A percentile compares a stretch with the other conserved stretches of the same genome.
These are phyloP conservation scores for Archaeoteleia sp. DNA, from an alignment of 2,888 invertebrate species.

Conservation along the genomic window DNA sequence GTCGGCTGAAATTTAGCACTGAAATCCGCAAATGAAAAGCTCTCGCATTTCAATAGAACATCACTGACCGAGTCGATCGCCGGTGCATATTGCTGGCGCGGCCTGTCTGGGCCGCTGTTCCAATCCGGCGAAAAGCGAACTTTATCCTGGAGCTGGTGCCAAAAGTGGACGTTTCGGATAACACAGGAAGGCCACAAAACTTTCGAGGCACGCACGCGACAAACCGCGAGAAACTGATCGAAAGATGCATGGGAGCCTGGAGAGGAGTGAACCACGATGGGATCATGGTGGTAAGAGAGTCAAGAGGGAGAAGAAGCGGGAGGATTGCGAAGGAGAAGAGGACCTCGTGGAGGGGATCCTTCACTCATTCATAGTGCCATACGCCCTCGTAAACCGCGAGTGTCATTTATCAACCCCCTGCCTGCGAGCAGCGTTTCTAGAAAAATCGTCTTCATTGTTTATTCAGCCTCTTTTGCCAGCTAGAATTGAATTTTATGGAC, in stretches of 20 bases:
- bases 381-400: constrained; percentile 60
- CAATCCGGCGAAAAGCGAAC: constrained; percentile 19
- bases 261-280: constrained; percentile 66
- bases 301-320: constrained; percentile 51
- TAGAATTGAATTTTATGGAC: too few relatives aligned
- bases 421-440: too few relatives aligned
- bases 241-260: constrained; percentile 63
- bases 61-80: constrained; percentile 55
- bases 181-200: constrained; percentile 29
- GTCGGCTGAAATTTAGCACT: neutral
- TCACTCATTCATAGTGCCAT: constrained; percentile 67
- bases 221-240: constrained; percentile 67
- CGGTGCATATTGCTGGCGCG: constrained; percentile 50
- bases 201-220: constrained; percentile 58
- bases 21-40: constrained; percentile 5
- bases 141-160: constrained; percentile 17
- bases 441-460: too few relatives aligned
- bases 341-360: constrained; percentile 60
- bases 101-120: constrained; percentile 30
- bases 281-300: constrained; percentile 54
- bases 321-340: constrained; percentile 34
- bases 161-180: constrained; percentile 17
- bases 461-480: too few relatives aligned
- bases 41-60: constrained; percentile 16
- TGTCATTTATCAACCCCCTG: constrained; percentile 45